Conservation (phyloP, 2,888 invertebrate species). For the Drosophila paramelanica region DNA sequence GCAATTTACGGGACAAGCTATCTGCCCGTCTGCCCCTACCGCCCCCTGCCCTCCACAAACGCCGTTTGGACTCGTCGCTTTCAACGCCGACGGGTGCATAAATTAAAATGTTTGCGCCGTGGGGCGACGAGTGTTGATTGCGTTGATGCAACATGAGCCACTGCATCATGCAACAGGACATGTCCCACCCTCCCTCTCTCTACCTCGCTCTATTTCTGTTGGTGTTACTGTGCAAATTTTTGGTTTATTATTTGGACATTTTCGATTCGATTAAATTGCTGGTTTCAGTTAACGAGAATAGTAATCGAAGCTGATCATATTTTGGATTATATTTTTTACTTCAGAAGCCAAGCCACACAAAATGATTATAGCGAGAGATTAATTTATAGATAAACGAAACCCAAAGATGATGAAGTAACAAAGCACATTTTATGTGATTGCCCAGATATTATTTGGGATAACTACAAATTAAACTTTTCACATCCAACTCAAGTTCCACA, state of each 20-base stretch:
- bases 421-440: no score
- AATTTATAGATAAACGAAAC: no score
- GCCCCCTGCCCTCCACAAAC: no score
- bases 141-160: conserved; percentile 26
- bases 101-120: conserved; percentile 65
- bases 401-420: no score
- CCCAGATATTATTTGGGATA: no score
- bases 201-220: not conserved
- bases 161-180: conserved; percentile 21
- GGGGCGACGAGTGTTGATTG: conserved; percentile 55
- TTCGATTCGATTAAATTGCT: conserved; percentile 41
- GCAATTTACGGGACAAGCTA: conserved; percentile 60
- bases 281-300: not conserved
- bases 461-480: no score
- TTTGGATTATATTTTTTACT: no score
- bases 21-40: not conserved
- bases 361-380: no score
- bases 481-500: no score
- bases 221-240: not conserved
- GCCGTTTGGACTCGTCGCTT: conserved; percentile 19
- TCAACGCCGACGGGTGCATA: conserved; percentile 55
- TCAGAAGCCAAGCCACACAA: no score
- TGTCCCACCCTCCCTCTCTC: not conserved
- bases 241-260: conserved; percentile 18
- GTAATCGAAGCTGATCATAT: not conserved